Evolutionary conservation across 2,797 vertebrate species (phyloP).

Genomic region (Setipinna tenuifilis): DNA sequence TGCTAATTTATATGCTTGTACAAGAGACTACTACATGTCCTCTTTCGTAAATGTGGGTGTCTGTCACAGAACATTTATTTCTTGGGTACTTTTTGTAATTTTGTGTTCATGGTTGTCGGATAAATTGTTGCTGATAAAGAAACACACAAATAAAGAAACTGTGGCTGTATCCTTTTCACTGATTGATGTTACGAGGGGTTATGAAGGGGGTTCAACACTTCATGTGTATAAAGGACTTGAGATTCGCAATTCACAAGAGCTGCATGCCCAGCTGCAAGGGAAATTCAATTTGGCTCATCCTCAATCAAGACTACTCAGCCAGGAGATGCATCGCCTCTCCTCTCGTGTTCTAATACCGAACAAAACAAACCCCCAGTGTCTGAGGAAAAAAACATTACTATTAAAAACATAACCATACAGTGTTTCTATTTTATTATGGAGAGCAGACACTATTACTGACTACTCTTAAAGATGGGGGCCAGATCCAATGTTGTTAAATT

Average conservation of each 20-base stretch:
- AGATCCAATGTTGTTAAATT: too few relatives aligned
- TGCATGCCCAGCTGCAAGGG: background rate
- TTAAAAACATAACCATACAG: too few relatives aligned
- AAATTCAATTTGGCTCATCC: background rate
- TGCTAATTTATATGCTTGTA: slow-evolving; percentile 62
- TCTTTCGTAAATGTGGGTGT: slow-evolving; percentile 54
- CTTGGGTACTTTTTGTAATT: slow-evolving; percentile 25
- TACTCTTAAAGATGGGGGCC: too few relatives aligned
- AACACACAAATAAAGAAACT: background rate
- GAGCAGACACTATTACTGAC: too few relatives aligned
- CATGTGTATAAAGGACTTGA: background rate
- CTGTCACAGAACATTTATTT: slow-evolving; percentile 67
- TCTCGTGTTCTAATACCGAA: background rate
- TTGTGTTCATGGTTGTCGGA: background rate
- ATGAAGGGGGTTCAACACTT: background rate
- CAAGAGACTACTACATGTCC: slow-evolving; percentile 8
- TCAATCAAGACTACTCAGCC: background rate
- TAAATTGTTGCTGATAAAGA: background rate
- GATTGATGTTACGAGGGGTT: background rate
- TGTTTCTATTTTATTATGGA: too few relatives aligned
- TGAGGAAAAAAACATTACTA: too few relatives aligned
- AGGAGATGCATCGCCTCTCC: background rate
- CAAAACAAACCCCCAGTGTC: too few relatives aligned
- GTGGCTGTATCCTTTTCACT: background rate
- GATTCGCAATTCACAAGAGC: background rate